Evolutionary conservation across 2,113 vertebrate genomes (phyloP).

Genomic region (Neoarius graeffei): DNA sequence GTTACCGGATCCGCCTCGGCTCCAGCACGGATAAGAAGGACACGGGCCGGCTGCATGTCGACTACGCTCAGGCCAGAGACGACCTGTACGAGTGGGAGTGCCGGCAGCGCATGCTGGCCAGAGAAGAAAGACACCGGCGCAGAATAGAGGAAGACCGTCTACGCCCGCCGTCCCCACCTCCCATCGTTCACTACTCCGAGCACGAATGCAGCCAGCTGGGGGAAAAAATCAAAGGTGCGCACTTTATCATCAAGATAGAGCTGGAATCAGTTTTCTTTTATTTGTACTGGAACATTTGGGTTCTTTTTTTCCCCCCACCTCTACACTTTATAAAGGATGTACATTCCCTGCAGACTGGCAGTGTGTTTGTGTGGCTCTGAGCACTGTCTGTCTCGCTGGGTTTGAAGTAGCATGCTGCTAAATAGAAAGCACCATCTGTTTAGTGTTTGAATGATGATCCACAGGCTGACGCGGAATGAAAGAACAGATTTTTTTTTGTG

Average conservation of each 20-base stretch:
- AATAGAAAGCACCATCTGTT: conserved; percentile 47
- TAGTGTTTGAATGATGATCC: conserved; percentile 1
- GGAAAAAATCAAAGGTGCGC: conserved; percentile 91
- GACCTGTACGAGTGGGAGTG: conserved; percentile 98
- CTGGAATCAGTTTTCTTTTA: background rate
- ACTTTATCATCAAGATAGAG: background rate
- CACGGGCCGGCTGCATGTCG: conserved; percentile 89
- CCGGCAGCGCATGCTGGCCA: conserved; percentile 88
- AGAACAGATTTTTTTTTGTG: conserved; percentile 1
- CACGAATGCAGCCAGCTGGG: conserved; percentile 90
- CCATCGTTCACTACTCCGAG: conserved; percentile 92
- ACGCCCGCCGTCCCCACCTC: conserved; percentile 86
- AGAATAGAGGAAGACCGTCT: conserved; percentile 86
- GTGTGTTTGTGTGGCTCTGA: background rate
- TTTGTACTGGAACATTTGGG: background rate
- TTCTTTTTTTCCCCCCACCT: background rate
- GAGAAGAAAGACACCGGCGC: conserved; percentile 89
- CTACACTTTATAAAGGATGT: background rate
- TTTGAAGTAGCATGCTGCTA: conserved; percentile 38
- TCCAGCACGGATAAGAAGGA: conserved; percentile 97
- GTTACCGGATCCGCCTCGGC: conserved; percentile 90
- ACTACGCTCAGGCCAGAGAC: conserved; percentile 93
- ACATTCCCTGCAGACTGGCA: background rate
- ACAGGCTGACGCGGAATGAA: conserved; percentile 11
- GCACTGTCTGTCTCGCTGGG: conserved; percentile 34